phyloP scores from a whole-genome alignment of 2,113 vertebrate genomes.

The Nothoprocta pentlandii region DNA sequence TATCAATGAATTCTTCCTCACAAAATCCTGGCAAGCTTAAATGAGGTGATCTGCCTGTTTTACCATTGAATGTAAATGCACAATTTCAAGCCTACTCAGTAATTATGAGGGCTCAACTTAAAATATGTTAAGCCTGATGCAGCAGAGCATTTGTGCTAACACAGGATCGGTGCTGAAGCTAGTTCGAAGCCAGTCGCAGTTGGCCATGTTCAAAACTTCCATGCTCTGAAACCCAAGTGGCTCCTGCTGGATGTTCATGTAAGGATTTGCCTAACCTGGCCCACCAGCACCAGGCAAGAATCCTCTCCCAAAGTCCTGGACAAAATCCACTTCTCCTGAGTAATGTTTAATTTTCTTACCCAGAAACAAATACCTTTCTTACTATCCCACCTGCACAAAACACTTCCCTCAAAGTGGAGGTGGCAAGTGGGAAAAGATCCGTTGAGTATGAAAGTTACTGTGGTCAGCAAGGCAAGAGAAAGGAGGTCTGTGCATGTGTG shows the following conservation, averaged over 20 bases:
- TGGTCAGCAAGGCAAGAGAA: not conserved
- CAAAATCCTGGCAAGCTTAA: slow-evolving; percentile 16
- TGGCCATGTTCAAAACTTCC: not conserved
- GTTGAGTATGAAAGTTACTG: not conserved
- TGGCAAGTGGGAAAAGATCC: not conserved
- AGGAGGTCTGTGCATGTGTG: rapidly evolving
- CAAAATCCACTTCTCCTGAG: not conserved
- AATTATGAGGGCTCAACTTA: not conserved
- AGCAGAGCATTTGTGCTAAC: not conserved
- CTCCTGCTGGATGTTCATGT: not conserved
- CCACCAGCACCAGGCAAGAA: not conserved
- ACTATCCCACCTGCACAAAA: not conserved
- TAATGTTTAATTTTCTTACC: not conserved
- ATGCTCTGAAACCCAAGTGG: not conserved
- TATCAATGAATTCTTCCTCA: not conserved
- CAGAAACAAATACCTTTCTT: not conserved
- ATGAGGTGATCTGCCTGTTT: not conserved
- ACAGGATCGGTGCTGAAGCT: not conserved
- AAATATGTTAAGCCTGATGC: not conserved
- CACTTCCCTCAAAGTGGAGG: not conserved
- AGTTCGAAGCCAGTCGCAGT: not conserved
- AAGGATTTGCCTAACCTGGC: not conserved
- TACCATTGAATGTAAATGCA: not conserved
- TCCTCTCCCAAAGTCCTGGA: not conserved
- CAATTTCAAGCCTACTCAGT: not conserved